Percentiles rank a stretch among this genome's conserved stretches.
phyloP scores from a whole-genome alignment of 1,140 invertebrate species.

The Drosophila pandora region DNA sequence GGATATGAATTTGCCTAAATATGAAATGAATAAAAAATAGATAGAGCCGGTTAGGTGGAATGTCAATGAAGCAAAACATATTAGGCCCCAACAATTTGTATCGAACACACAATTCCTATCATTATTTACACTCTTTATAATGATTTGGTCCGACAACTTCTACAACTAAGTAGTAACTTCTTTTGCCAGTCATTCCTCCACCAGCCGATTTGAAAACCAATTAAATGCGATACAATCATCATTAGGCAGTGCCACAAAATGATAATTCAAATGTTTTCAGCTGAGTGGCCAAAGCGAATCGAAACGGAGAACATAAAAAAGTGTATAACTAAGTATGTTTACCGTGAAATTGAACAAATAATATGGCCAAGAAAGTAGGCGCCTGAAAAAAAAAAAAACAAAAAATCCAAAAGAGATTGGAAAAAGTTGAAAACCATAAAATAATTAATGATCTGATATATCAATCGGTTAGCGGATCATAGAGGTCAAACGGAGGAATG shows the following conservation, averaged over 20 bases:
- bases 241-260: slow-evolving; percentile 73
- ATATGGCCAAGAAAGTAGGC: slow-evolving; percentile 74
- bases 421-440: slow-evolving; percentile 30
- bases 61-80: too few species aligned
- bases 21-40: slow-evolving; percentile 7
- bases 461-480: slow-evolving; percentile 61
- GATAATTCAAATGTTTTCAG: slow-evolving; percentile 66
- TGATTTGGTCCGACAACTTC: neutral
- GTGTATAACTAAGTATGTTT: slow-evolving; percentile 41
- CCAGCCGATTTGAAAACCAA: slow-evolving; percentile 41
- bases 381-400: slow-evolving; percentile 20
- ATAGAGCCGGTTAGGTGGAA: too few species aligned
- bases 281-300: slow-evolving; percentile 64
- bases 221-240: slow-evolving; percentile 65
- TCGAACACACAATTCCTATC: too few species aligned
- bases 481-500: slow-evolving; percentile 20
- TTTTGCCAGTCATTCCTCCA: slow-evolving; percentile 48
- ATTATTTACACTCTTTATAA: neutral
- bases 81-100: too few species aligned
- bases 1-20: slow-evolving; percentile 35
- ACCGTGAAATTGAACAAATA: slow-evolving; percentile 81
- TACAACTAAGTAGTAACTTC: slow-evolving; percentile 1
- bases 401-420: slow-evolving; percentile 24
- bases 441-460: slow-evolving; percentile 78
- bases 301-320: slow-evolving; percentile 43